phyloP scores from a whole-genome alignment of 30 jellyfish, hydroid and myxozoan genomes.

The Aurelia aurita complex sp. Pacific region DNA sequence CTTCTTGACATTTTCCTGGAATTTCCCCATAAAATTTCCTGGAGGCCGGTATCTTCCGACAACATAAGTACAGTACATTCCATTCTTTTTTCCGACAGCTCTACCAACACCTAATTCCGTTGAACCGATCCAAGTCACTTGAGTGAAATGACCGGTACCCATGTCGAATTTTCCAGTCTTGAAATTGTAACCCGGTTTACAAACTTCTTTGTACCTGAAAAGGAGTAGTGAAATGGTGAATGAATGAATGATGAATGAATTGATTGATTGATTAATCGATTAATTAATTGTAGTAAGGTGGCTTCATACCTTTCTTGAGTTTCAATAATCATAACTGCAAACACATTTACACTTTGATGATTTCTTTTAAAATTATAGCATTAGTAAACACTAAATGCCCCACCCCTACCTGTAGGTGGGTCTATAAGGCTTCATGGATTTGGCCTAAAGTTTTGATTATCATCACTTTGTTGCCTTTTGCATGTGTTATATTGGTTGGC shows the following conservation, averaged over 20 bases:
- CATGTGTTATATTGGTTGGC: no score
- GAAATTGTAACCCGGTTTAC: constrained; percentile 80
- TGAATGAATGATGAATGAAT: background rate
- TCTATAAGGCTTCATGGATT: no score
- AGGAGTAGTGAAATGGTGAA: background rate
- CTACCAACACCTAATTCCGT: constrained; percentile 76
- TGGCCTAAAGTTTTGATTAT: no score
- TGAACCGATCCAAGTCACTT: constrained; percentile 71
- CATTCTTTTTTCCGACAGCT: constrained; percentile 37
- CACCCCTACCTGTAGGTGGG: no score
- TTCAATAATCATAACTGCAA: no score
- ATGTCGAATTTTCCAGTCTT: constrained; percentile 24
- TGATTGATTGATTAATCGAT: no score
- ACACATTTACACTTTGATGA: no score
- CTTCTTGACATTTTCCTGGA: constrained; percentile 54
- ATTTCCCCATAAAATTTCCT: constrained; percentile 67
- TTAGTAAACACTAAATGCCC: no score
- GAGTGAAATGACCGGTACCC: constrained; percentile 93
- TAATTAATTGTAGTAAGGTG: no score
- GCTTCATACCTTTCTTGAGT: no score
- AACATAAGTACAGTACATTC: constrained; percentile 70
- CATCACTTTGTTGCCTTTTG: no score
- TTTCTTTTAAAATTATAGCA: no score
- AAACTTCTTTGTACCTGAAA: constrained; percentile 85
- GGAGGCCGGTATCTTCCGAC: constrained; percentile 85